These are phyloP conservation scores for Oryzias melastigma DNA, from an alignment of 2,113 vertebrate genomes.

Conservation along the genomic window DNA sequence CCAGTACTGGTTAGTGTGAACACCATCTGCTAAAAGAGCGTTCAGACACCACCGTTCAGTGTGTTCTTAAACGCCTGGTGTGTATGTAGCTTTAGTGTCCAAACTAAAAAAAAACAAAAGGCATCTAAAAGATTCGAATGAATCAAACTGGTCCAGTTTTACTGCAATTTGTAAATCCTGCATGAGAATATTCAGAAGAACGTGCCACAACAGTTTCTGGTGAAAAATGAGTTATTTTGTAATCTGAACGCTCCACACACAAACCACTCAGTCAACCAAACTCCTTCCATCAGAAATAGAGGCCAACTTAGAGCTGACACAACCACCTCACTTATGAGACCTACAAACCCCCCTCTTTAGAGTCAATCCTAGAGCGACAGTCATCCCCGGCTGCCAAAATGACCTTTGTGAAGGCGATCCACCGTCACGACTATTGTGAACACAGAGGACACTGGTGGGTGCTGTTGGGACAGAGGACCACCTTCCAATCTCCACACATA, in stretches of 20 bases:
- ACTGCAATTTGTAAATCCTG: conserved; percentile 4
- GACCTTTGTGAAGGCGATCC: conserved; percentile 55
- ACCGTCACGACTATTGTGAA: conserved; percentile 43
- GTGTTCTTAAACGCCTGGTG: too few species aligned
- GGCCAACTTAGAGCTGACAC: conserved; percentile 37
- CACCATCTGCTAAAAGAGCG: too few species aligned
- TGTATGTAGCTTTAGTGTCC: too few species aligned
- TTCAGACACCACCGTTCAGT: too few species aligned
- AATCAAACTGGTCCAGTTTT: conserved; percentile 4
- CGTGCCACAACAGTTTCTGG: conserved; percentile 17
- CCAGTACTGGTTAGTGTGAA: too few species aligned
- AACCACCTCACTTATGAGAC: conserved; percentile 17
- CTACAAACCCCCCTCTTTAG: conserved; percentile 26
- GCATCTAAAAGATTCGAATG: background rate
- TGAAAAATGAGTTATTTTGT: too few species aligned
- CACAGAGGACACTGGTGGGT: conserved; percentile 57
- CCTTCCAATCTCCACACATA: conserved; percentile 67
- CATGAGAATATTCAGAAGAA: conserved; percentile 21
- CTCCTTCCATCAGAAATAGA: conserved; percentile 73
- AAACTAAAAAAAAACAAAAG: background rate
- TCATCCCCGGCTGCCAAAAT: conserved; percentile 76
- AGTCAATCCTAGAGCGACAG: conserved; percentile 21
- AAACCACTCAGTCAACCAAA: conserved; percentile 42
- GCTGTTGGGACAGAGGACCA: conserved; percentile 51
- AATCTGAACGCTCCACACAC: too few species aligned